Conservation (phyloP, 2,797 vertebrate genomes). For the Enteromius radiatus region DNA sequence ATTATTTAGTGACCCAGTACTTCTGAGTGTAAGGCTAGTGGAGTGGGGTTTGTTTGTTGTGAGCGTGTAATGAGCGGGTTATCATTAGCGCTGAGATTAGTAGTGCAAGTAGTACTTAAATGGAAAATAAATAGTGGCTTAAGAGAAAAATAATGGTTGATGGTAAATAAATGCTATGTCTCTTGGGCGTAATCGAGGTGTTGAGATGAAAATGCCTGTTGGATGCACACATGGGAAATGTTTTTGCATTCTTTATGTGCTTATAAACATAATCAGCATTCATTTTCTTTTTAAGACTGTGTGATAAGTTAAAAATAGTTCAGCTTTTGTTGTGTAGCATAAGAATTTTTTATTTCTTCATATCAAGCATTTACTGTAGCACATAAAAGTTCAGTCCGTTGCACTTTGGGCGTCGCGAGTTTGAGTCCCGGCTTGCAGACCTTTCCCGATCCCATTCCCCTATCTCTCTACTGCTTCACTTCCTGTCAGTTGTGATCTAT, state of each 20-base stretch:
- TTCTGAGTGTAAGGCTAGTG: neutral
- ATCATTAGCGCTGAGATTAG: neutral
- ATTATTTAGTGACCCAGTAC: conserved; percentile 57
- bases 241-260: neutral
- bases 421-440: no score
- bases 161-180: neutral
- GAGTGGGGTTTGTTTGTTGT: no score
- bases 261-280: neutral
- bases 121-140: neutral
- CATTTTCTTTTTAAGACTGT: neutral
- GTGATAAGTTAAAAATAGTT: neutral
- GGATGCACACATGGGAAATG: neutral
- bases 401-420: no score
- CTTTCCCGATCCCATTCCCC: no score
- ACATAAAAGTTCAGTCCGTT: neutral
- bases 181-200: neutral
- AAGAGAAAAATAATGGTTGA: neutral
- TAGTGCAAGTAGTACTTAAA: neutral
- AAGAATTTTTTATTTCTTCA: neutral
- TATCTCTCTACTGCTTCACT: no score
- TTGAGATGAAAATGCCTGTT: neutral
- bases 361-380: neutral
- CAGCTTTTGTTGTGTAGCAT: neutral
- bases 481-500: no score
- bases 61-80: neutral